Evolutionary conservation across 2,113 vertebrate genomes (phyloP).

Genomic region (Clarias batrachus): DNA sequence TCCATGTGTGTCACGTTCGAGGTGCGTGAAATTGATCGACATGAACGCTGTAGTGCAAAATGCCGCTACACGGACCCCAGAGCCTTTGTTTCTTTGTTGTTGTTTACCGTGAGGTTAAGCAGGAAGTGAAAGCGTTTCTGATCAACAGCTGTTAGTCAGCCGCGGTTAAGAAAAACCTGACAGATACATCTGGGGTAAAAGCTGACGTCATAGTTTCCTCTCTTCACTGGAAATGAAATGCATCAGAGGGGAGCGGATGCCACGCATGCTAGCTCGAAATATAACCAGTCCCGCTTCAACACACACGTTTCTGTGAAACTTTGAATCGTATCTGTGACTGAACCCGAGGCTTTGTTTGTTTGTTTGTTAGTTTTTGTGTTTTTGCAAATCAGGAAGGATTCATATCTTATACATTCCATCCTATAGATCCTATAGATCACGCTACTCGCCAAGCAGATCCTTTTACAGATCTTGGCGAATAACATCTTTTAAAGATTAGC

Average conservation of each 20-base stretch:
- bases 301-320: not conserved
- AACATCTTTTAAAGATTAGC: not conserved
- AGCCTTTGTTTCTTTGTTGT: slow-evolving; percentile 33
- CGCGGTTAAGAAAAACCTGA: not conserved
- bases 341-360: too few species aligned
- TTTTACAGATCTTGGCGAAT: not conserved
- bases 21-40: not conserved
- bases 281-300: not conserved
- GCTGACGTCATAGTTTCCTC: slow-evolving; percentile 45
- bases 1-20: not conserved
- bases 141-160: slow-evolving; percentile 42
- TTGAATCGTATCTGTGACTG: not conserved
- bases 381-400: too few species aligned
- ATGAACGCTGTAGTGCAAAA: not conserved
- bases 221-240: slow-evolving; percentile 6
- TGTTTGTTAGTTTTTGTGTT: not conserved
- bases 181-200: slow-evolving; percentile 8
- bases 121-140: slow-evolving; percentile 45
- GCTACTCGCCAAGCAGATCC: not conserved
- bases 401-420: too few species aligned
- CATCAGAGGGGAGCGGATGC: not conserved
- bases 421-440: not conserved
- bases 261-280: not conserved
- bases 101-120: slow-evolving; percentile 32
- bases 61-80: not conserved